Evolutionary conservation across 2,888 invertebrate species (phyloP), one percentile per base, ranked within the genome.

Genomic region (Phrixothrix hirtus): DNA sequence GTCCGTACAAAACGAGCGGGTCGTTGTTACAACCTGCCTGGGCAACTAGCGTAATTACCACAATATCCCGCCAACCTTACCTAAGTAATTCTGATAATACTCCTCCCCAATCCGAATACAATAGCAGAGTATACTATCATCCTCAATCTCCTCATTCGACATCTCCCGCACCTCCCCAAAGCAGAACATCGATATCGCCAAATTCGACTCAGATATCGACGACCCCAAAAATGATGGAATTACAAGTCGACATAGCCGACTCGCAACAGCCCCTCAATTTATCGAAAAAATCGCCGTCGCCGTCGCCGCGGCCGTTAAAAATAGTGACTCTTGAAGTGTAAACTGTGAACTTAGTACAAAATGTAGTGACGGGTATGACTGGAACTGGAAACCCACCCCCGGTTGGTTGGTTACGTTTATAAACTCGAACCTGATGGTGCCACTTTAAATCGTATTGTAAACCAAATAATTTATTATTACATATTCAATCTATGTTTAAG

Each of bases 191-290:
- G 58, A 62, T 69, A 64, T 68, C 69, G 63, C 70, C 75, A 73
- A 74, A 78, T 77, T 61, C 79, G 76, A 77, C 79, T 77, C 77
- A 69, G 42, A 71, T 76, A 4, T 67, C 74, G 26, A 72, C 76
- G 15, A 72, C 74, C 10, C 73, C 77, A 43, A 79, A 85, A 74
- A 78, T 86, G 71, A 78, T 86, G 68, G 89, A 90, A 72, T 81
- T 92, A 64, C 90, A 91, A 75, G 89, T 91, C 65, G 89, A 89
- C 70, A 89, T 89, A 63, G 89, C 89, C 68, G 88, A 88, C 70
- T 83, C 87, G 41, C 86, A 86, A 64, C 89, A 89, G 73, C 94
- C 94, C 45, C 79, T 94, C 62, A 94, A 94, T 81, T 82, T 94
- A 68, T 93, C 92, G 75, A 93, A 92, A 76, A 89, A 89, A 73